Evolutionary conservation across 2,888 invertebrate species (phyloP).

Genomic region (Heteropelma amictum): DNA sequence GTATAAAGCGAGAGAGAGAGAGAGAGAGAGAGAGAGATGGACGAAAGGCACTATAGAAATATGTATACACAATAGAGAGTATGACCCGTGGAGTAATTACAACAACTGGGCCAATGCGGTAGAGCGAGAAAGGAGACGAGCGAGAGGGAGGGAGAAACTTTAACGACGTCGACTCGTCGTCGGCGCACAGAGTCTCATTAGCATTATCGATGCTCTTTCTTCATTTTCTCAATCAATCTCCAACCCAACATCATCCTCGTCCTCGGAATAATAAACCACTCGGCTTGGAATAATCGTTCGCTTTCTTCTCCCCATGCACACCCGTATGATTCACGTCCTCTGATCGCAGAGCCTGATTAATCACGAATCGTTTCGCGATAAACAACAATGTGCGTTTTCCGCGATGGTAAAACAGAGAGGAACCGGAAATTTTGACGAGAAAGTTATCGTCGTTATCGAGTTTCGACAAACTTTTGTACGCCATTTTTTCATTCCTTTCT

Average conservation of each 20-base stretch:
- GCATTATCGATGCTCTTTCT: conserved; percentile 49
- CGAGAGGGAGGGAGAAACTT: conserved; percentile 5
- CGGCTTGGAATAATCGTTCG: background rate
- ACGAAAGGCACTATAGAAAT: background rate
- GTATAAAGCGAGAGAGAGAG: conserved; percentile 23
- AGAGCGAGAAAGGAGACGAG: conserved; percentile 37
- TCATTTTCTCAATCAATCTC: conserved; percentile 17
- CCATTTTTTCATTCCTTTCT: too few relatives aligned
- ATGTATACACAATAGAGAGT: conserved; percentile 2
- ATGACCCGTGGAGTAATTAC: conserved; percentile 56
- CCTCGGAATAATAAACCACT: background rate
- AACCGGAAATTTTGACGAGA: too few relatives aligned
- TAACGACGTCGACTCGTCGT: conserved; percentile 25
- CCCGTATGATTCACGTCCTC: too few relatives aligned
- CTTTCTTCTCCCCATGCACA: background rate
- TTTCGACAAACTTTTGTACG: too few relatives aligned
- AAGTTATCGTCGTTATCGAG: too few relatives aligned
- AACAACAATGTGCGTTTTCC: background rate
- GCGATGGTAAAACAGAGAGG: too few relatives aligned
- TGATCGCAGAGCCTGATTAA: background rate
- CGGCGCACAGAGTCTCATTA: conserved; percentile 44
- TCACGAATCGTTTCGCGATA: background rate
- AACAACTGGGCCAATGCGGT: conserved; percentile 56
- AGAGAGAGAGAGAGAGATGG: conserved; percentile 12
- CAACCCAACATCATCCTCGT: background rate